Conservation (phyloP, 2,797 vertebrate genomes). For the Melanotaenia boesemani region DNA sequence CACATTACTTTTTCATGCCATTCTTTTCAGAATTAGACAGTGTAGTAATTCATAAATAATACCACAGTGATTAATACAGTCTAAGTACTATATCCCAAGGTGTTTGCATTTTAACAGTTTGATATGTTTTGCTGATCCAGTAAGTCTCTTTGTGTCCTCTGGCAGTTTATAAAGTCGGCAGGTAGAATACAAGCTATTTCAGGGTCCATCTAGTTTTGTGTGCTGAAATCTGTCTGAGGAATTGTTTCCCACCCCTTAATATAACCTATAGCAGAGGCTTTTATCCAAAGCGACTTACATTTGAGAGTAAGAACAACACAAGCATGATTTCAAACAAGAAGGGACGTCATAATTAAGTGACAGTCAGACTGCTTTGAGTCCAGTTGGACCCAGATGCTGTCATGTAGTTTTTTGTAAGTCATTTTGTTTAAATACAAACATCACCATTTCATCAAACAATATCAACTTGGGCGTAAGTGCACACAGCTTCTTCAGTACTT, state of each 20-base stretch:
- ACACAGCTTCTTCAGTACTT: too few relatives aligned
- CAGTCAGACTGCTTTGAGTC: too few relatives aligned
- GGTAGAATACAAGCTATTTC: slow-evolving; percentile 41
- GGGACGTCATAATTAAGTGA: too few relatives aligned
- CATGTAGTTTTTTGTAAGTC: too few relatives aligned
- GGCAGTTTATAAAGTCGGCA: slow-evolving; percentile 18
- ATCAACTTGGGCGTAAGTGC: too few relatives aligned
- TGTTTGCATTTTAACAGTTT: slow-evolving; percentile 9
- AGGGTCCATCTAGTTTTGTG: slow-evolving; percentile 41
- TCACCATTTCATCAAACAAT: too few relatives aligned
- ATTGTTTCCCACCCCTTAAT: neutral
- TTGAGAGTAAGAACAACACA: too few relatives aligned
- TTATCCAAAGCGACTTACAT: too few relatives aligned
- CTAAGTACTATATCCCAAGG: slow-evolving; percentile 6
- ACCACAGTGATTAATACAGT: neutral
- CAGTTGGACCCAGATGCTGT: too few relatives aligned
- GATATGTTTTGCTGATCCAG: slow-evolving; percentile 18
- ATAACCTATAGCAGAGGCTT: too few relatives aligned
- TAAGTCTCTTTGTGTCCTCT: slow-evolving; percentile 2
- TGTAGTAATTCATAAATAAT: slow-evolving; percentile 22
- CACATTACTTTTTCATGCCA: slow-evolving; percentile 22
- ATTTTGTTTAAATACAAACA: too few relatives aligned
- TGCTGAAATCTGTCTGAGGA: neutral
- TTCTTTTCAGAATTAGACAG: slow-evolving; percentile 8
- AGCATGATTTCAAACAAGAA: too few relatives aligned